Evolutionary conservation across 2,888 invertebrate genomes (phyloP).

Genomic region (Thymelicus lineola): DNA sequence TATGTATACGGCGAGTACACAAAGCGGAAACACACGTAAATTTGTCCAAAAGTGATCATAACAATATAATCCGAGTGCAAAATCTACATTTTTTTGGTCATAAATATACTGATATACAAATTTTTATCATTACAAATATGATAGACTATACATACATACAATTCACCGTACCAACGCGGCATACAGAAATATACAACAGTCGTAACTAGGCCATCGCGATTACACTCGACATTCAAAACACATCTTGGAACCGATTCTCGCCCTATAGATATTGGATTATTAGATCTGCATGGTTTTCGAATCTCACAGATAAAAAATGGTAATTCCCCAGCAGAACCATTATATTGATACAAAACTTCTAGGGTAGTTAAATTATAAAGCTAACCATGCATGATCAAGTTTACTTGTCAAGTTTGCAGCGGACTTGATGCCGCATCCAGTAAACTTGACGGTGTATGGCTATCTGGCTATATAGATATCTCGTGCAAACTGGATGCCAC

Average conservation of each 20-base stretch:
- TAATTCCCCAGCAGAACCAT: not conserved
- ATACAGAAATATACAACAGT: slow-evolving; percentile 26
- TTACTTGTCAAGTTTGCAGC: too few relatives aligned
- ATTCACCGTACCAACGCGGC: slow-evolving; percentile 23
- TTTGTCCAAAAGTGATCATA: slow-evolving; percentile 65
- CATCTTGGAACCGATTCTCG: slow-evolving; percentile 11
- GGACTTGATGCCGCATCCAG: too few relatives aligned
- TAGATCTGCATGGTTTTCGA: not conserved
- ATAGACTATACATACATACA: slow-evolving; percentile 49
- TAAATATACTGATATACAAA: slow-evolving; percentile 80
- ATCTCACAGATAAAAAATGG: not conserved
- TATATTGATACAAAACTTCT: not conserved
- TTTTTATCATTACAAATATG: slow-evolving; percentile 58
- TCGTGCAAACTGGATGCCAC: too few relatives aligned
- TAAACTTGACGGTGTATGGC: too few relatives aligned
- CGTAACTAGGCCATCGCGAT: slow-evolving; percentile 39
- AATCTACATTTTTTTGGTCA: slow-evolving; percentile 78
- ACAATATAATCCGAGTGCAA: slow-evolving; percentile 68
- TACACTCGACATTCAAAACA: not conserved
- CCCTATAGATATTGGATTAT: not conserved
- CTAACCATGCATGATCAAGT: too few relatives aligned
- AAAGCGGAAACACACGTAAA: slow-evolving; percentile 54
- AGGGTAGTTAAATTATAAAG: not conserved
- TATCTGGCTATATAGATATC: too few relatives aligned
- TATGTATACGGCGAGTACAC: slow-evolving; percentile 48